A percentile compares a stretch with the other conserved stretches of the same genome.
Evolutionary conservation across 2,888 invertebrate genomes (phyloP).

Genomic region (Hydropsyche betteni): DNA sequence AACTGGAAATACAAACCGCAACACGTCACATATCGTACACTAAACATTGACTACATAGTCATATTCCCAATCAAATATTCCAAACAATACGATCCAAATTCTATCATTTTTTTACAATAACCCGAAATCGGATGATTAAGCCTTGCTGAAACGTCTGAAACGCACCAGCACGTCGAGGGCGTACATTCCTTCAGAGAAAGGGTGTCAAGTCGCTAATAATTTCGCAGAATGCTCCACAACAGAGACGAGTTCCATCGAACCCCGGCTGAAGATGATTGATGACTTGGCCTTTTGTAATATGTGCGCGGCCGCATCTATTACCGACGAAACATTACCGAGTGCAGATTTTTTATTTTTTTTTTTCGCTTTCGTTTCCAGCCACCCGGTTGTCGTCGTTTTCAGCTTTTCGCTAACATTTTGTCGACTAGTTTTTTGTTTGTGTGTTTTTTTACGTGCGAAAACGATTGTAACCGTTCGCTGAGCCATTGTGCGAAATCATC

Average conservation of each 20-base stretch:
- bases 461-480: not conserved
- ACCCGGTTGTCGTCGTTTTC: not conserved
- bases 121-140: not conserved
- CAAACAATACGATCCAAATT: too few species aligned
- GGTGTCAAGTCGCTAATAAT: conserved; percentile 23
- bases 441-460: not conserved
- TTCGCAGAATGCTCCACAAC: conserved; percentile 18
- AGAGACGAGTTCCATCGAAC: conserved; percentile 18
- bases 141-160: not conserved
- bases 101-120: too few species aligned
- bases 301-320: conserved; percentile 8
- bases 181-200: conserved; percentile 2
- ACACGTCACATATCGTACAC: too few species aligned
- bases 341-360: conserved; percentile 5
- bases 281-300: conserved; percentile 26
- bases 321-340: not conserved
- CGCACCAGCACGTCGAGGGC: not conserved
- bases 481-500: conserved; percentile 25
- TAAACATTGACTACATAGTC: too few species aligned
- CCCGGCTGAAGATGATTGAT: conserved; percentile 31
- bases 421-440: too few species aligned
- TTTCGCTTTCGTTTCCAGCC: not conserved
- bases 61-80: too few species aligned
- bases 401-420: not conserved
- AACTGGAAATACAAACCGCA: too few species aligned